Evolutionary conservation across 2,797 vertebrate genomes (phyloP), one percentile per base, ranked within the genome.

Genomic region (Sorex maritimensis): DNA sequence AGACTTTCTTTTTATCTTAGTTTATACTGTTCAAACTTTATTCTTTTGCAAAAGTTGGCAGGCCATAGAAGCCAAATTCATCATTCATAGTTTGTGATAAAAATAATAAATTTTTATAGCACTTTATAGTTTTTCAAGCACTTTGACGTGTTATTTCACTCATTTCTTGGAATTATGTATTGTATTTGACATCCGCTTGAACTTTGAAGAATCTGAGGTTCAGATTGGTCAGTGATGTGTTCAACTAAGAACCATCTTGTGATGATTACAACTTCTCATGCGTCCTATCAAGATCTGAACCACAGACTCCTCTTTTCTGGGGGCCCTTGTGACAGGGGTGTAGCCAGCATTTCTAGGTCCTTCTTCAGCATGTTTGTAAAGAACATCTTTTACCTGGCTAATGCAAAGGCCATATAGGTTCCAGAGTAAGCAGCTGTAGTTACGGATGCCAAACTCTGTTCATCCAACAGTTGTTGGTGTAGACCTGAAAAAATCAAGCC

Each of bases 61-160:
- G 52, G 17, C 68, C 30, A 28, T 15, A 77, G 44, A 63, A 88
- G 5, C 11, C 34, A 91, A 65, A 69, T 15, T 88, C 1, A 87
- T 91, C 38, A n/a, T 67, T 93, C n/a, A 86, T 61, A 72, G n/a
- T 58, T 88, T 69, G 30, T 23, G 12, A 58, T 6, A 69, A 78
- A 67, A 73, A 26, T 63, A 11, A 68, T 28, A 78, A 63, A 81
- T 88, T 85, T 82, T 30, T 67, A 44, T 63, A 9, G 12, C 15
- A n/a, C 1, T 90, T 82, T 13, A 23, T 15, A 87, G 12, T 82
- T 79, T 91, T 80, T 58, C 24, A 81, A 34, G 30, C 58, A 5
- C 11, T 38, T 28, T 61, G 21, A 28, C 55, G 12, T 72, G 49
- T 38, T 15, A 26, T 61, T 87, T 85, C 65, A 46, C 30, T 78